These are phyloP conservation scores for Phyto melanocephala DNA, from an alignment of 2,888 invertebrate species.

Conservation along the genomic window DNA sequence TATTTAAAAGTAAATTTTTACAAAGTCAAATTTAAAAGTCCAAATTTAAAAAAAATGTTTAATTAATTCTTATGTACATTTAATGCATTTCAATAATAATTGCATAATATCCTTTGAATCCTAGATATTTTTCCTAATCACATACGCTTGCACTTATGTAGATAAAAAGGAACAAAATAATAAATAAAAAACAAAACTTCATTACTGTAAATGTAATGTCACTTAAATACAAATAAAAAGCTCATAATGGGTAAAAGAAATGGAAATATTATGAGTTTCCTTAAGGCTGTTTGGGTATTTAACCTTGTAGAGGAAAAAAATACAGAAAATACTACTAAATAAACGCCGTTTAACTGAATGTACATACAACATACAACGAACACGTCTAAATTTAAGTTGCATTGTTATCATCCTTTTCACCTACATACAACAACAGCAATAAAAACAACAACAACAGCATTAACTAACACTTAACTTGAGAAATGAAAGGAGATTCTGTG, in stretches of 20 bases:
- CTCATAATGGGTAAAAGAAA: background rate
- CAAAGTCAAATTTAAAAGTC: too few relatives aligned
- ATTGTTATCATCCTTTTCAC: background rate
- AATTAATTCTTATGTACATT: too few relatives aligned
- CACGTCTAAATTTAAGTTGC: background rate
- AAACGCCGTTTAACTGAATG: constrained; percentile 29
- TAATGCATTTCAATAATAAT: background rate
- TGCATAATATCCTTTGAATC: background rate
- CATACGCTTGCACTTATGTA: background rate
- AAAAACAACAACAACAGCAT: background rate
- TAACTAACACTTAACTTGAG: background rate
- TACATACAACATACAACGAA: constrained; percentile 36
- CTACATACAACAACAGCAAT: background rate
- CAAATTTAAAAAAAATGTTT: too few relatives aligned
- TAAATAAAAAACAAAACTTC: constrained; percentile 25
- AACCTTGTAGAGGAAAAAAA: constrained; percentile 49
- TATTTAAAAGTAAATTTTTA: too few relatives aligned
- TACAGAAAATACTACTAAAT: background rate
- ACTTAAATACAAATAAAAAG: constrained; percentile 1
- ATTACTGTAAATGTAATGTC: constrained; percentile 53
- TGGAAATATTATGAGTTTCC: constrained; percentile 33
- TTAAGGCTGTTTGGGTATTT: constrained; percentile 55
- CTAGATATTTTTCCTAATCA: background rate
- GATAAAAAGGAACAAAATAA: constrained; percentile 17
- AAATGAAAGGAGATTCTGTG: too few relatives aligned